phyloP scores from a whole-genome alignment of 2,797 vertebrate genomes.

The Pseudochirops cupreus region DNA sequence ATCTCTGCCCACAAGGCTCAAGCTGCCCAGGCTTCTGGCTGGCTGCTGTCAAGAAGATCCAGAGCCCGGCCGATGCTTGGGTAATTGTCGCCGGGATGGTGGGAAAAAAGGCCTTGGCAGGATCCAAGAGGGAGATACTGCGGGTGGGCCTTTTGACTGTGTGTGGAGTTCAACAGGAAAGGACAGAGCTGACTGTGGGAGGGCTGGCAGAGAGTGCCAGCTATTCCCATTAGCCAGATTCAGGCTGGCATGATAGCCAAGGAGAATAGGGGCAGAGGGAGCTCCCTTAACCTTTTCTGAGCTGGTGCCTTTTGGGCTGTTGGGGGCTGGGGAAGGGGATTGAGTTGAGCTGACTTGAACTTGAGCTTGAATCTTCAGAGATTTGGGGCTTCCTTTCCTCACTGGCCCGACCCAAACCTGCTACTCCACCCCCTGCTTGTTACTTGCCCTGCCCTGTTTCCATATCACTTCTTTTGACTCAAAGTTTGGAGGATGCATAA shows the following conservation, averaged over 20 bases:
- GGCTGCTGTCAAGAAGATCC: constrained; percentile 69
- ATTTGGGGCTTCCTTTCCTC: not conserved
- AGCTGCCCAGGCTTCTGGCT: constrained; percentile 67
- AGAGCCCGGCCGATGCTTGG: constrained; percentile 63
- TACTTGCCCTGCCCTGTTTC: constrained; percentile 20
- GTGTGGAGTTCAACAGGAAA: constrained; percentile 44
- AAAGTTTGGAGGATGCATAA: constrained; percentile 23
- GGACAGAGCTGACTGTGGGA: constrained; percentile 57
- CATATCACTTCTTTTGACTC: constrained; percentile 12
- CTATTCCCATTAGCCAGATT: constrained; percentile 58
- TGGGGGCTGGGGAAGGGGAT: not conserved
- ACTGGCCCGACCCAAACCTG: not conserved
- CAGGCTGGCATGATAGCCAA: constrained; percentile 39
- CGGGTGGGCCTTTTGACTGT: constrained; percentile 64
- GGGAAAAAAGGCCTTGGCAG: constrained; percentile 71
- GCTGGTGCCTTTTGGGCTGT: not conserved
- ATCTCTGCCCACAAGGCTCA: constrained; percentile 68
- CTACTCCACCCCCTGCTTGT: constrained; percentile 3
- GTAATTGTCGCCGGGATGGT: constrained; percentile 74
- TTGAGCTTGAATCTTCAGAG: constrained; percentile 1
- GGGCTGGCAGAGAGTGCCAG: constrained; percentile 52
- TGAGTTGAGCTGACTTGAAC: not conserved
- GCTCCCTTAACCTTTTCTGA: constrained; percentile 53
- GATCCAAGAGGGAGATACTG: constrained; percentile 69
- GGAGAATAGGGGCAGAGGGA: constrained; percentile 41